A percentile compares a stretch with the other conserved stretches of the same genome.
phyloP scores from a whole-genome alignment of 2,113 vertebrate genomes.

The Isichthys henryi region DNA sequence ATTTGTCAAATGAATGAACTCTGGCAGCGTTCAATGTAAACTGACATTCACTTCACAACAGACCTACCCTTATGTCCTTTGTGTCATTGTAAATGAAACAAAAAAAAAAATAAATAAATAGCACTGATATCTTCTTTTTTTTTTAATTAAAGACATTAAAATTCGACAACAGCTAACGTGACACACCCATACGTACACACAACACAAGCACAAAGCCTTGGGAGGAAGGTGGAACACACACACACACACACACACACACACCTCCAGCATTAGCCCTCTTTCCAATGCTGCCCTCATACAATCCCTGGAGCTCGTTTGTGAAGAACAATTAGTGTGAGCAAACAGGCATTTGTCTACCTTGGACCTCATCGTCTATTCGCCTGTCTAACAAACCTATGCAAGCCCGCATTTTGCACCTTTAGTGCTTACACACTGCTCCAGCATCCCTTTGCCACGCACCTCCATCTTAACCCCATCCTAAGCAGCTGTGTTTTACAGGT shows the following conservation, averaged over 20 bases:
- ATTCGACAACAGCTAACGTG: conserved; percentile 45
- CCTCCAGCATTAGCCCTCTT: conserved; percentile 25
- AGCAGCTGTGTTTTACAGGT: background rate
- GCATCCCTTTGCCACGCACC: background rate
- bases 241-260: conserved; percentile 30
- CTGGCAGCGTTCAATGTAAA: conserved; percentile 46
- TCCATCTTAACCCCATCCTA: background rate
- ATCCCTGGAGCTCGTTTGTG: background rate
- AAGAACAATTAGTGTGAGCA: background rate
- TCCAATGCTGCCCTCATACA: background rate
- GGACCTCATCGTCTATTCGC: background rate
- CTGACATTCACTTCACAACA: conserved; percentile 51
- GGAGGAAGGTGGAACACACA: conserved; percentile 29
- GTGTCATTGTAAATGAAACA: conserved; percentile 36
- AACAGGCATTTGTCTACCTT: background rate
- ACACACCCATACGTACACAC: conserved; percentile 50
- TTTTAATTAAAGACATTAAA: conserved; percentile 48
- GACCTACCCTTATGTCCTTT: conserved; percentile 45
- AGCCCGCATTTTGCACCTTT: background rate
- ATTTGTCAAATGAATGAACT: conserved; percentile 58
- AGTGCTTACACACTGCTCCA: background rate
- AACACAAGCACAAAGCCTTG: conserved; percentile 41
- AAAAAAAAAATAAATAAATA: conserved; percentile 36
- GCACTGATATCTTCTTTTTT: conserved; percentile 33
- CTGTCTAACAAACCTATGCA: background rate